These are phyloP conservation scores for Episyrphus balteatus DNA, from an alignment of 1,140 invertebrate genomes.

Conservation along the genomic window DNA sequence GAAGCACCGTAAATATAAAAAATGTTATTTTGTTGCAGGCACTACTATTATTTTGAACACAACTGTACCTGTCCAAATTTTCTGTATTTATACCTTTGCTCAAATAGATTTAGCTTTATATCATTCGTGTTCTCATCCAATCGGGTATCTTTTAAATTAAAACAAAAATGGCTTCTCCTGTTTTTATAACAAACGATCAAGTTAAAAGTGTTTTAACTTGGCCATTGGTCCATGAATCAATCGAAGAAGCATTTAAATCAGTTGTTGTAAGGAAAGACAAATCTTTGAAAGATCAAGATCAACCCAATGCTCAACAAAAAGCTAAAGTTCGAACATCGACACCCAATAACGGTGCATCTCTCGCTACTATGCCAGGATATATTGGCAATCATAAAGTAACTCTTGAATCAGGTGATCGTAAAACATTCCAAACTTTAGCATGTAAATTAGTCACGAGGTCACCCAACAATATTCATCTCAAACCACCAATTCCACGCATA, in stretches of 20 bases:
- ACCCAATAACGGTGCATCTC: conserved; percentile 4
- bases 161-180: no score
- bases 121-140: no score
- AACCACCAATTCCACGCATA: conserved; percentile 33
- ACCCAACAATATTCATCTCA: conserved; percentile 22
- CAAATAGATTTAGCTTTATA: no score
- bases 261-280: not conserved
- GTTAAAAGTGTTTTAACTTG: conserved; percentile 19
- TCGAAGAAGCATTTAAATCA: conserved; percentile 19
- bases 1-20: no score
- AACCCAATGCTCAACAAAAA: no score
- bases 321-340: no score
- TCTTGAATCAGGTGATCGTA: not conserved
- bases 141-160: no score
- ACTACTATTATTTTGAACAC: no score
- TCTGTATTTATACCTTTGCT: no score
- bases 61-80: no score
- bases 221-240: conserved; percentile 22
- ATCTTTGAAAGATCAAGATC: no score
- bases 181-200: conserved; percentile 1
- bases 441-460: conserved; percentile 42
- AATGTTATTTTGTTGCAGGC: no score
- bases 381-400: conserved; percentile 26
- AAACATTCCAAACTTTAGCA: conserved; percentile 28
- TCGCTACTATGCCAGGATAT: conserved; percentile 41